A percentile compares a stretch with the other conserved stretches of the same genome.
Evolutionary conservation across 2,797 vertebrate genomes (phyloP).

Genomic region (Peromyscus eremicus): DNA sequence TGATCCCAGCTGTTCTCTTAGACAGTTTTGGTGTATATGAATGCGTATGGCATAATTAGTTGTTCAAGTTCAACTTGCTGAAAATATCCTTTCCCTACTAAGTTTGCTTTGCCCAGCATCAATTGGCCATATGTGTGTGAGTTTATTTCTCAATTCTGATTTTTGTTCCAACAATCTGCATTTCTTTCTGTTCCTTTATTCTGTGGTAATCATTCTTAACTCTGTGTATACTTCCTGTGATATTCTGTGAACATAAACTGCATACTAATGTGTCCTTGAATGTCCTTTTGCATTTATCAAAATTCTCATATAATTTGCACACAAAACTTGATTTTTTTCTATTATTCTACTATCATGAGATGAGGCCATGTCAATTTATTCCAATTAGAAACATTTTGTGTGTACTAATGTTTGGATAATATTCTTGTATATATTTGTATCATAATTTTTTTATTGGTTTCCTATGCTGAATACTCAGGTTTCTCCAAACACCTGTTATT

Average conservation of each 20-base stretch:
- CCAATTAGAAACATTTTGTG: constrained; percentile 32
- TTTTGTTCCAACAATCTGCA: constrained; percentile 5
- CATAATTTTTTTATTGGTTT: background rate
- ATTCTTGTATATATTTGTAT: background rate
- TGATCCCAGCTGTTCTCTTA: background rate
- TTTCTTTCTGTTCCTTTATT: background rate
- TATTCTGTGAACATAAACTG: background rate
- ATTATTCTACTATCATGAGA: constrained; percentile 2
- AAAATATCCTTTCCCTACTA: background rate
- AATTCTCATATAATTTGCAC: constrained; percentile 20
- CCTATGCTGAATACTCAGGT: background rate
- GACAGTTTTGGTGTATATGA: background rate
- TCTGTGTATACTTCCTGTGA: background rate
- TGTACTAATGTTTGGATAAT: background rate
- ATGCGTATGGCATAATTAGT: background rate
- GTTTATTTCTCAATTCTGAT: constrained; percentile 17
- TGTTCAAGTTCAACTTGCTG: background rate
- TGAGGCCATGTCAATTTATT: background rate
- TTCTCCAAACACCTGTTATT: background rate
- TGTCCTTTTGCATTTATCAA: constrained; percentile 22
- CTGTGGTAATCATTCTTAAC: background rate
- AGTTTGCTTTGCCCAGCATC: background rate
- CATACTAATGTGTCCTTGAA: background rate
- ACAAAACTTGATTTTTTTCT: background rate
- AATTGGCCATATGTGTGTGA: background rate